phyloP scores from a whole-genome alignment of 1,140 invertebrate genomes.

The Bombus superbus region DNA sequence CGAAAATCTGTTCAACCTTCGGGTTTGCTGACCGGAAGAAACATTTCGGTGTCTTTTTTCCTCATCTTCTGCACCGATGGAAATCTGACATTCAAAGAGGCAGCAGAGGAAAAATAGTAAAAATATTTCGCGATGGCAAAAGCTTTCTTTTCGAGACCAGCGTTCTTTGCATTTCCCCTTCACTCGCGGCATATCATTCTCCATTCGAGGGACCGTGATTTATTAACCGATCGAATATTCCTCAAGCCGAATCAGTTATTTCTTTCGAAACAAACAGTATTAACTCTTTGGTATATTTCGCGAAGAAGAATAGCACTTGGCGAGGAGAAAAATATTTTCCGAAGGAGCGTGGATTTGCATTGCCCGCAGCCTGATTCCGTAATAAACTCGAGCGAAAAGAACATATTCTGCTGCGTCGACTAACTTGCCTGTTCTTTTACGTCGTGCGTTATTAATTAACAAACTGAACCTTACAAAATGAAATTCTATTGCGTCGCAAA shows the following conservation, averaged over 20 bases:
- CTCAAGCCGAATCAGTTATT: not conserved
- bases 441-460: not conserved
- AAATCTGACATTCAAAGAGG: constrained; percentile 28
- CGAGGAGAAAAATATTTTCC: not conserved
- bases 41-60: constrained; percentile 24
- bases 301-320: not conserved
- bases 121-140: not conserved
- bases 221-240: not conserved
- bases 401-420: too few relatives aligned
- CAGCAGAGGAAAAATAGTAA: constrained; percentile 20
- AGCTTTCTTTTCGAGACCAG: not conserved
- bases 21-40: constrained; percentile 40
- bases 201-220: not conserved
- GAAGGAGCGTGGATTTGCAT: not conserved
- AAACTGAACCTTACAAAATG: not conserved
- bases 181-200: too few relatives aligned
- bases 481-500: not conserved
- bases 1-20: constrained; percentile 42
- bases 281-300: not conserved
- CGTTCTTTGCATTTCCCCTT: not conserved
- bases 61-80: constrained; percentile 9
- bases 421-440: too few relatives aligned
- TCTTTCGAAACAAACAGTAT: not conserved
- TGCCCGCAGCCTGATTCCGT: not conserved
- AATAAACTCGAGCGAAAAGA: not conserved